Base-by-base conservation (phyloP, 1,140 invertebrate genomes). In the Drosophila kurseongensis region DNA sequence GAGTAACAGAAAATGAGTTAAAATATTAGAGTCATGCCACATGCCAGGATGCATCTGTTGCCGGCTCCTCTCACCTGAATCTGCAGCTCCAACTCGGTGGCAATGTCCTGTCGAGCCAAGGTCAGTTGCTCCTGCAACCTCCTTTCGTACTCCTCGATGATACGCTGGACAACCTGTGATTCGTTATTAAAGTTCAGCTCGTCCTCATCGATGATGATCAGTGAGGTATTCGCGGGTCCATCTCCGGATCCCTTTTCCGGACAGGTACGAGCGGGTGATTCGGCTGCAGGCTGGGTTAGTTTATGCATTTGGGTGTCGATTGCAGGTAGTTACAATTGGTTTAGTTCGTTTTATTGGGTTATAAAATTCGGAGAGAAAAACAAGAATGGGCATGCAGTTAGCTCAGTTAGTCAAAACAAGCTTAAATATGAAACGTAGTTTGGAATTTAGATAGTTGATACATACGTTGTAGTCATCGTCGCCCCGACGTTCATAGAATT, bases 61-160 rank as follows among this genome's bases (percentile, higher is more conserved):
- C 38, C 59, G 44, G 23, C 18, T 14, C 41, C 54, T 27, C 84
- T 93, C 93, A 95, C 94, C 94, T 95, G 94, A 76, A 95, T 94
- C 74, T 95, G 94, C 56, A 93, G 91, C 91, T 94, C 94, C 71
- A 95, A 90, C 58, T 93, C 94, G 74, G 93, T 93, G 73, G 94
- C 91, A 75, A 95, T 94, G 71, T 95, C 95, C 69, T 93, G 92
- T 58, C 93, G 94, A 55, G 94, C 94, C 74, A 94, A 84, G 40
- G 92, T 92, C 52, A 95, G 91, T 88, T 95, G 94, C 78, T 95
- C 94, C 76, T 94, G 93, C 62, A 95, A 91, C 67, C 93, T 71
- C 68, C 91, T 60, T 78, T 94, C 82, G 78, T 93, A 90, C 91
- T 93, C 89, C 88, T 93, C 81, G 75, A 92, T 91, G 76, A 93